These are phyloP conservation scores for Cyclophora punctaria DNA, from an alignment of 2,888 invertebrate species.

Conservation along the genomic window DNA sequence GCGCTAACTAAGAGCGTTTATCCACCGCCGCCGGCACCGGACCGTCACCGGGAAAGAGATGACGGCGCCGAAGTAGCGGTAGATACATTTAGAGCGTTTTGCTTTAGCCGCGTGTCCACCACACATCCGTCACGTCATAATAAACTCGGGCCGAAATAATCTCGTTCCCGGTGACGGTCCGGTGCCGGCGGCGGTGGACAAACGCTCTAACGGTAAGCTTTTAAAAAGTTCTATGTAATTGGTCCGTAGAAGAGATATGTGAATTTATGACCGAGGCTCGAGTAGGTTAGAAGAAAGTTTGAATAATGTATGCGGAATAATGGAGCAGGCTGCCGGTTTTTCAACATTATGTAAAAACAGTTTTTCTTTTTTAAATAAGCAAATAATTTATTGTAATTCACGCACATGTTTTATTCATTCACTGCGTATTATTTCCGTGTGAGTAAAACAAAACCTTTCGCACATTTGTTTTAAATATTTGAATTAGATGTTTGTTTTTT, in stretches of 20 bases:
- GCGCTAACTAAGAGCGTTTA: no score
- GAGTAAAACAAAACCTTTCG: no score
- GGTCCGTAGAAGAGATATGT: conserved; percentile 43
- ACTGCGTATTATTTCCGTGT: no score
- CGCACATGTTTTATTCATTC: conserved; percentile 7
- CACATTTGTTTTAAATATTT: conserved; percentile 17
- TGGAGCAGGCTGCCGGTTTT: conserved; percentile 16
- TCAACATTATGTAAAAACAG: conserved; percentile 15
- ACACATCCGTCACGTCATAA: no score
- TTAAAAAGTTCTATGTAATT: conserved; percentile 48
- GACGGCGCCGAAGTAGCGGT: no score
- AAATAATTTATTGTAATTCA: conserved; percentile 13
- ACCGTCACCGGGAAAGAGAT: no score
- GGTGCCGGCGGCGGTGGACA: no score
- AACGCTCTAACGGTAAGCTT: conserved; percentile 37
- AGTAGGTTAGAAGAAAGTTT: conserved; percentile 33
- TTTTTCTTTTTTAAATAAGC: conserved; percentile 6
- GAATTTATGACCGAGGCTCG: conserved; percentile 33
- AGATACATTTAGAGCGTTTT: no score
- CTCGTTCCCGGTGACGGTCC: no score
- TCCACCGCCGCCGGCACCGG: no score
- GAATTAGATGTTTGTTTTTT: conserved; percentile 2
- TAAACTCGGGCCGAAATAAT: no score
- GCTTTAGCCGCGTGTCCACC: no score
- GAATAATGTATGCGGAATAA: conserved; percentile 35